Evolutionary conservation across 2,888 invertebrate species (phyloP).

Genomic region (Acholoe squamosa): DNA sequence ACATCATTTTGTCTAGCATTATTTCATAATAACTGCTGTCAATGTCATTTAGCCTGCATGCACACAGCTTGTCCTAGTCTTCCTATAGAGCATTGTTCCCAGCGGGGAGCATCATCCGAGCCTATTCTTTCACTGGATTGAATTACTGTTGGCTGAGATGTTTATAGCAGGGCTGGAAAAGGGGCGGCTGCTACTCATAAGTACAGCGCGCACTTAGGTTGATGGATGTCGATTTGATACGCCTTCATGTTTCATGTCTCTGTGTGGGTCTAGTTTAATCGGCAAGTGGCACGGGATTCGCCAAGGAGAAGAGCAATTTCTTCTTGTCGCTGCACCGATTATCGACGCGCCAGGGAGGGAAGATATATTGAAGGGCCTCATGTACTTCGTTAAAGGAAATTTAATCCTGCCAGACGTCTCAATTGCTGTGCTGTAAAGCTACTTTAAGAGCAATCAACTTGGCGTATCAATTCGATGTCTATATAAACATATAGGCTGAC

Average conservation of each 20-base stretch:
- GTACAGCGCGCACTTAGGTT: conserved; percentile 10
- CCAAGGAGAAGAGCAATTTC: conserved; percentile 12
- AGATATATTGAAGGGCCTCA: conserved; percentile 1
- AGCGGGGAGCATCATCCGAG: too few relatives aligned
- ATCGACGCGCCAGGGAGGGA: background rate
- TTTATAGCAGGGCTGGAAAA: background rate
- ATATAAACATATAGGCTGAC: too few relatives aligned
- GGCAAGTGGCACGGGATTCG: conserved; percentile 26
- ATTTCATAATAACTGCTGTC: too few relatives aligned
- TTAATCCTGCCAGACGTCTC: conserved; percentile 24
- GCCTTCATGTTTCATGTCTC: background rate
- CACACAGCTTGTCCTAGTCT: too few relatives aligned
- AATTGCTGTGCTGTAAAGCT: background rate
- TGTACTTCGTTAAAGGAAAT: background rate
- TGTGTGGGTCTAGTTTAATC: conserved; percentile 43
- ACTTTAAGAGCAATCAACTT: background rate
- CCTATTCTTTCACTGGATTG: background rate
- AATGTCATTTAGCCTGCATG: too few relatives aligned
- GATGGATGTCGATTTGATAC: conserved; percentile 31
- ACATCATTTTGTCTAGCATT: too few relatives aligned
- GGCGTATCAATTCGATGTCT: background rate
- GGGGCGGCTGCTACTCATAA: conserved; percentile 9
- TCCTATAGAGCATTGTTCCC: too few relatives aligned
- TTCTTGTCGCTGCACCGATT: conserved; percentile 9
- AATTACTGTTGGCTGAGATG: conserved; percentile 4